Evolutionary conservation across 2,113 vertebrate genomes (phyloP).

Genomic region (Sorex araneus): DNA sequence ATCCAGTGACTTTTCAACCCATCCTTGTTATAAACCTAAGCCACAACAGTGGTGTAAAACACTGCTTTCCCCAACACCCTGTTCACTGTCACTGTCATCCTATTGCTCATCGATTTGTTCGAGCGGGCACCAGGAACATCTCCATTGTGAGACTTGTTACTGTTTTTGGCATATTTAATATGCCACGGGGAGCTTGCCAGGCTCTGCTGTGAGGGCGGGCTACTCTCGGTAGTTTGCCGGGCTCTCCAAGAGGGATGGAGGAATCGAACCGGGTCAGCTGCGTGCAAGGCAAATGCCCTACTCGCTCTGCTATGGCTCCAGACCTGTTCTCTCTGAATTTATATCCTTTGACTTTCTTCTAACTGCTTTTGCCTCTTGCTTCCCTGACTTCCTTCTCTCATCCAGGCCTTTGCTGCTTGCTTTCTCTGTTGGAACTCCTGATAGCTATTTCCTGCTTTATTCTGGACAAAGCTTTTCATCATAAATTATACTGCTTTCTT

Average conservation of each 20-base stretch:
- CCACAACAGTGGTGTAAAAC: not conserved
- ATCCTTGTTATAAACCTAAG: constrained; percentile 42
- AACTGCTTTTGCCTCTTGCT: not conserved
- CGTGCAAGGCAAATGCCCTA: too few species aligned
- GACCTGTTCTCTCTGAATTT: not conserved
- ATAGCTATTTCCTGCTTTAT: not conserved
- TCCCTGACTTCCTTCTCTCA: not conserved
- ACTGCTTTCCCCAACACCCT: not conserved
- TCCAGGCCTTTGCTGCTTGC: not conserved
- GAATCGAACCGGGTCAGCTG: too few species aligned
- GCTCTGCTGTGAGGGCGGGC: too few species aligned
- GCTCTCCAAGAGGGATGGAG: too few species aligned
- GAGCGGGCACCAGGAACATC: too few species aligned
- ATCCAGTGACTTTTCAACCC: not conserved
- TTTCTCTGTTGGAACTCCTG: constrained; percentile 1
- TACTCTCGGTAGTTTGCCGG: too few species aligned
- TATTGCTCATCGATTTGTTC: too few species aligned
- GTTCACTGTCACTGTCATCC: too few species aligned
- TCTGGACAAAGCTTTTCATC: not conserved
- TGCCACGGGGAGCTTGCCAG: too few species aligned
- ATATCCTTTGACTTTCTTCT: not conserved
- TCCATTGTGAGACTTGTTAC: too few species aligned
- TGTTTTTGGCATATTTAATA: too few species aligned
- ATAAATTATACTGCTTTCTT: not conserved
- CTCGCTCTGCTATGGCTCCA: too few species aligned